Base-by-base conservation (phyloP, 2,113 vertebrate genomes). In the Gobius niger region DNA sequence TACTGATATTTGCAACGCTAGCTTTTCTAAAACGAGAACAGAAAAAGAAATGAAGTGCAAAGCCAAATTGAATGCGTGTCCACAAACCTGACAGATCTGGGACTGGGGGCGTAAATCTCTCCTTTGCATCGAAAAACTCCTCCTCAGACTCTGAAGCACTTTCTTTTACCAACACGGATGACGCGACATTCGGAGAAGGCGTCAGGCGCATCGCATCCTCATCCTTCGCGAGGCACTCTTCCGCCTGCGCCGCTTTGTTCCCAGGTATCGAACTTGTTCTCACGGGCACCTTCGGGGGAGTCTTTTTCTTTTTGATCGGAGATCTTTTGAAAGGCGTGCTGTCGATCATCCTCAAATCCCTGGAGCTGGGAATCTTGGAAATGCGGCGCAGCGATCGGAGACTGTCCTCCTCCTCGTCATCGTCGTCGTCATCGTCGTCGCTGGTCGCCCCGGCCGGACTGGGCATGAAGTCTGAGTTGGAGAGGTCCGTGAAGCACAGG, bases 131-230 rank as follows among this genome's bases (percentile, higher is more conserved):
- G 65, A 95, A 98, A 89, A 96, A 97, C 80, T 98, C 97, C 47
- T 98, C 96, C 42, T 98, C 98, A 2, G 98, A 99, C 47, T 98
- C 98, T 1, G 98, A 98, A 70, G 88, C 95, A 73, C 91, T 93
- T 19, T 96, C 95, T 67, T 91, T 94, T 63, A 92, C 89, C 59
- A 92, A 89, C 19, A 88, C 87, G 0, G 91, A 89, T 0, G 90
- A 90, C 82, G 76, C 78, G 7, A 77, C 73, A 49, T 90, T 87
- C 14, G 88, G 80, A 41, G 83, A 87, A 18, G 82, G 83, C 44
- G 85, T 91, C 24, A 88, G 67, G 78, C 81, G 86, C n/a, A 86
- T 60, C 40, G 75, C 47, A 4, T 91, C 87, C 62, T 91, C 89
- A 1, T 88, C 86, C 68, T 82, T 87, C 19, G 87, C 88, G 15